Base-by-base conservation (phyloP, 1,140 invertebrate genomes). In the Drosophila funebris region DNA sequence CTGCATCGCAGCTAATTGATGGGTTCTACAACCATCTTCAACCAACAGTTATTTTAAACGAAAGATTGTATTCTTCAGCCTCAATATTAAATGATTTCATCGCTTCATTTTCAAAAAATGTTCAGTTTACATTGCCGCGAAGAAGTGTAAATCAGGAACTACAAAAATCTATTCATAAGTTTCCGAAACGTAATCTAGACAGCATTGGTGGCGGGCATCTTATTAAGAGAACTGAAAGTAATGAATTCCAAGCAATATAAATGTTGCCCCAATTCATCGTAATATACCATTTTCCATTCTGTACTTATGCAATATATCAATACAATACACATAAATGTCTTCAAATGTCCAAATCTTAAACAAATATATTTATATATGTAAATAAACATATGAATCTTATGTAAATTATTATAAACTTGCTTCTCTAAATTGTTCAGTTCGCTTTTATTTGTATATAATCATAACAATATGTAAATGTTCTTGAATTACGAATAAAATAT, bases 151-250 rank as follows among this genome's bases (percentile, higher is more conserved):
- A 16, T 71, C 68, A n/a, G 44, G 1, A 74, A 64, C 37, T 78
- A 63, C 43, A 74, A 14, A 67, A 63, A 31, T 44, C 18, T 4
- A 20, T 46, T 13, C 27, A n/a, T 31, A 24, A 50, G 50, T 24
- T 29, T 56, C 7, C 69, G 52, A 85, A 85, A 54, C 82, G 82
- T 13, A 80, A 74, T 36, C 69, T 85, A 60, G 82, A 85, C 56
- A 85, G 82, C 57, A 74, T 85, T 73, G 82, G 82, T 24, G 82
- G 82, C 50, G 82, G 82, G 4, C 82, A 85, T 44, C 60, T 85
- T 24, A 85, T 85, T 14, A 85, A 85, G 16, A 72, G 76, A 64
- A 41, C 50, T 48, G 52, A 67, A 24, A 79, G 8, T 33, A 76
- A 64, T 43, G 63, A 73, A 9, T 60, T 4, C 39, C 53, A 39